phyloP scores from a whole-genome alignment of 2,113 vertebrate species.

The Strigops habroptila region DNA sequence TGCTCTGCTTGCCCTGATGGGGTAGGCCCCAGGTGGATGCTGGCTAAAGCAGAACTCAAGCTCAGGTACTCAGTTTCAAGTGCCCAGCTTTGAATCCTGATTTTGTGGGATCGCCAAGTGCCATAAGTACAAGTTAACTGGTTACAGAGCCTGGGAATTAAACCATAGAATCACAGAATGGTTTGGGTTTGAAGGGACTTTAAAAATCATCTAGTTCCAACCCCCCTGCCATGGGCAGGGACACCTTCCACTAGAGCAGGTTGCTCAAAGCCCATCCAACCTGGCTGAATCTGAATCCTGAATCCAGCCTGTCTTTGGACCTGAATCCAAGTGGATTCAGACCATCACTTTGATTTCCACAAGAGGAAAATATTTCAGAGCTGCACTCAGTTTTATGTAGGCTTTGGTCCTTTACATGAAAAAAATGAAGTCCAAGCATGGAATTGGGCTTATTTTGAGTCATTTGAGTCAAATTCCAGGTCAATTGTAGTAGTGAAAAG shows the following conservation, averaged over 20 bases:
- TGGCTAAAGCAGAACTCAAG: neutral
- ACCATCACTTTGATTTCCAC: neutral
- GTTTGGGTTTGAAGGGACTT: neutral
- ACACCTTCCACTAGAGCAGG: neutral
- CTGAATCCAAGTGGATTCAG: neutral
- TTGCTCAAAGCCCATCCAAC: neutral
- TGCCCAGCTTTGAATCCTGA: neutral
- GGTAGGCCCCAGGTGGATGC: neutral
- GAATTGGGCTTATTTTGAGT: neutral
- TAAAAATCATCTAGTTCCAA: neutral
- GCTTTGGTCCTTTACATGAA: neutral
- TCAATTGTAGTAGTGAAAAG: neutral
- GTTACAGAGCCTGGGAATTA: rapidly evolving
- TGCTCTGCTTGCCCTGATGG: neutral
- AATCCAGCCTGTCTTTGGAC: neutral
- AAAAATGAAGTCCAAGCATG: neutral
- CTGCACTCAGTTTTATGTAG: neutral
- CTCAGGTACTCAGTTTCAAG: neutral
- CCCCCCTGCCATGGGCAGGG: neutral
- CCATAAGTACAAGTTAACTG: neutral
- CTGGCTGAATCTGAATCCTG: neutral
- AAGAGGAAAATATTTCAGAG: neutral
- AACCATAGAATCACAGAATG: neutral
- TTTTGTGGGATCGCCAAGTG: neutral
- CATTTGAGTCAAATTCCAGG: neutral